phyloP scores from a whole-genome alignment of 2,113 vertebrate genomes.

The Sapajus apella region DNA sequence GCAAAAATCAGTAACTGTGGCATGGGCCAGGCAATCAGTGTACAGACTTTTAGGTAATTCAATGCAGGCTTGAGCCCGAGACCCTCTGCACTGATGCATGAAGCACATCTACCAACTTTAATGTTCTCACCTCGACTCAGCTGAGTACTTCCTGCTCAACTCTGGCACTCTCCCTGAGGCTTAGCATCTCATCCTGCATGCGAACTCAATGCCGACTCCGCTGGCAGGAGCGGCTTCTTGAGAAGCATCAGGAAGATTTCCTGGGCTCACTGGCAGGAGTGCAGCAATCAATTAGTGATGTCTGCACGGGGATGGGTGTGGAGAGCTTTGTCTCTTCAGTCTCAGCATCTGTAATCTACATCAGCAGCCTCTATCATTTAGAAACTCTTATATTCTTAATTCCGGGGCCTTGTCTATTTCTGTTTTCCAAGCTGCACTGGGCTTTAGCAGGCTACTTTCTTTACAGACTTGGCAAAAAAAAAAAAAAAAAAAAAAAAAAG shows the following conservation, averaged over 20 bases:
- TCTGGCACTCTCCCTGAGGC: neutral
- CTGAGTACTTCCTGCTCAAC: too few species aligned
- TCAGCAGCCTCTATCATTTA: neutral
- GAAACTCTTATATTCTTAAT: neutral
- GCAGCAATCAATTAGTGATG: neutral
- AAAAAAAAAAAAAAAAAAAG: too few species aligned
- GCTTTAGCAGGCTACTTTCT: neutral
- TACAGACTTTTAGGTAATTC: neutral
- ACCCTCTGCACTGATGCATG: neutral
- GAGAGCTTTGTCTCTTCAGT: neutral
- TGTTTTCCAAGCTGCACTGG: neutral
- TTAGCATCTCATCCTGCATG: neutral
- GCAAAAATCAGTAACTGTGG: fast-evolving
- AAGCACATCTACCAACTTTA: too few species aligned
- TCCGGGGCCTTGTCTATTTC: fast-evolving
- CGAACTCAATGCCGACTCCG: neutral
- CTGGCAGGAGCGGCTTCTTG: too few species aligned
- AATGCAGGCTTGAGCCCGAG: neutral
- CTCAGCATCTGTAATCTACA: neutral
- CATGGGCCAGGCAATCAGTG: neutral
- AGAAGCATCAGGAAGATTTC: neutral
- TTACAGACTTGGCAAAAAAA: neutral
- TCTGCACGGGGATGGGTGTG: neutral
- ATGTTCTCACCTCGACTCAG: neutral
- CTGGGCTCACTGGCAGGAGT: neutral